Evolutionary conservation across 2,113 vertebrate genomes (phyloP).

Genomic region (Thalassoma bifasciatum): DNA sequence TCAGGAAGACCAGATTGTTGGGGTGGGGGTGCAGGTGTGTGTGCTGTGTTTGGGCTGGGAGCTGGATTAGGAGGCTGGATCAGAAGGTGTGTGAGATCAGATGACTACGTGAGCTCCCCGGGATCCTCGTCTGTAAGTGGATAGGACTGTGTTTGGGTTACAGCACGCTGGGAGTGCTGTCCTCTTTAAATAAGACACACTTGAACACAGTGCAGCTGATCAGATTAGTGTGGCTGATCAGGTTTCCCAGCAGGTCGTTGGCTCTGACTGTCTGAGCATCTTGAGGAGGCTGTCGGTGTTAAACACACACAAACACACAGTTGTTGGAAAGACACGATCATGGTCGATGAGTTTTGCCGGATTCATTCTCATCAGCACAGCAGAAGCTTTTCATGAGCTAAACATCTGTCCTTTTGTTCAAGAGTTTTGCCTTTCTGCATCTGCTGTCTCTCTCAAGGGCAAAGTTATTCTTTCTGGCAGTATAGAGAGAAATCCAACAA

Average conservation of each 20-base stretch:
- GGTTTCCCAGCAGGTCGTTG: slow-evolving; percentile 68
- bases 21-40: slow-evolving; percentile 44
- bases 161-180: slow-evolving; percentile 65
- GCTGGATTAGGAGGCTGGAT: slow-evolving; percentile 13
- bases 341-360: slow-evolving; percentile 13
- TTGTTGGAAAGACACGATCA: slow-evolving; percentile 2
- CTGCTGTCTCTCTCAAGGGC: slow-evolving; percentile 46
- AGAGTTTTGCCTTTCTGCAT: slow-evolving; percentile 14
- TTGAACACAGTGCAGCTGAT: slow-evolving; percentile 76
- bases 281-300: slow-evolving; percentile 37
- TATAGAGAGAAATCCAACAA: slow-evolving; percentile 46
- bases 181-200: slow-evolving; percentile 76
- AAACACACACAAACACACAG: slow-evolving; percentile 22
- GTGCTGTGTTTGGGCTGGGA: slow-evolving; percentile 48
- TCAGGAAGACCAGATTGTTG: slow-evolving; percentile 56
- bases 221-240: slow-evolving; percentile 76
- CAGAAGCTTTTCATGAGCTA: slow-evolving; percentile 6
- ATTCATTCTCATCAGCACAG: slow-evolving; percentile 3
- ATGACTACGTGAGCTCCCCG: slow-evolving; percentile 45
- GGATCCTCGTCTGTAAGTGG: slow-evolving; percentile 67
- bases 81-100: slow-evolving; percentile 56
- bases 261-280: slow-evolving; percentile 68
- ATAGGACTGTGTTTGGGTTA: slow-evolving; percentile 80
- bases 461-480: slow-evolving; percentile 33
- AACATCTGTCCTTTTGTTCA: slow-evolving; percentile 25